Conservation (phyloP, 2,888 invertebrate species). For the Agriopis aurantiaria region DNA sequence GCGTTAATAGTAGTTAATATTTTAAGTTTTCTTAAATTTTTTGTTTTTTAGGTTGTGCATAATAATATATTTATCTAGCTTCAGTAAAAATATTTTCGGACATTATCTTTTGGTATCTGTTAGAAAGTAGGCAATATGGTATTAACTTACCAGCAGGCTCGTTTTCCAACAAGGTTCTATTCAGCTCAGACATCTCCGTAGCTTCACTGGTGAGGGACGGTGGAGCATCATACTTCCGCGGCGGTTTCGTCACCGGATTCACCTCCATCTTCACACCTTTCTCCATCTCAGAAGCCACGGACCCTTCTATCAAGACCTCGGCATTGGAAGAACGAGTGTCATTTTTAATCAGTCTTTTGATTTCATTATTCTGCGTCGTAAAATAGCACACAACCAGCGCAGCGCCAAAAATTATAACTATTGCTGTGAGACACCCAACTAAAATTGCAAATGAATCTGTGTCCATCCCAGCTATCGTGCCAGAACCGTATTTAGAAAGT, state of each 20-base stretch:
- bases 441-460: slow-evolving; percentile 85
- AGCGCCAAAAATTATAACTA: slow-evolving; percentile 81
- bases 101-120: background rate
- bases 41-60: too few species aligned
- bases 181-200: slow-evolving; percentile 93
- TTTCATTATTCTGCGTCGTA: slow-evolving; percentile 80
- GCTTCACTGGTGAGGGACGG: slow-evolving; percentile 88
- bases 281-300: slow-evolving; percentile 91
- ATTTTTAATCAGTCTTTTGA: slow-evolving; percentile 87
- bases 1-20: too few species aligned
- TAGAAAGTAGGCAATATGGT: background rate
- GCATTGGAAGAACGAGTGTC: slow-evolving; percentile 88
- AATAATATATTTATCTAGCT: too few species aligned
- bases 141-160: slow-evolving; percentile 90
- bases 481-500: slow-evolving; percentile 76
- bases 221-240: slow-evolving; percentile 90
- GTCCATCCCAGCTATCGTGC: slow-evolving; percentile 77
- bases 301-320: slow-evolving; percentile 90
- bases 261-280: slow-evolving; percentile 93
- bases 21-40: too few species aligned
- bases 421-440: slow-evolving; percentile 77
- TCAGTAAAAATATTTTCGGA: too few species aligned
- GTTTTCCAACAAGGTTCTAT: slow-evolving; percentile 91
- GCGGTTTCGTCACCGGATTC: slow-evolving; percentile 93
- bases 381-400: slow-evolving; percentile 84